phyloP scores from a whole-genome alignment of 2,797 vertebrate species.

The Lates japonicus region DNA sequence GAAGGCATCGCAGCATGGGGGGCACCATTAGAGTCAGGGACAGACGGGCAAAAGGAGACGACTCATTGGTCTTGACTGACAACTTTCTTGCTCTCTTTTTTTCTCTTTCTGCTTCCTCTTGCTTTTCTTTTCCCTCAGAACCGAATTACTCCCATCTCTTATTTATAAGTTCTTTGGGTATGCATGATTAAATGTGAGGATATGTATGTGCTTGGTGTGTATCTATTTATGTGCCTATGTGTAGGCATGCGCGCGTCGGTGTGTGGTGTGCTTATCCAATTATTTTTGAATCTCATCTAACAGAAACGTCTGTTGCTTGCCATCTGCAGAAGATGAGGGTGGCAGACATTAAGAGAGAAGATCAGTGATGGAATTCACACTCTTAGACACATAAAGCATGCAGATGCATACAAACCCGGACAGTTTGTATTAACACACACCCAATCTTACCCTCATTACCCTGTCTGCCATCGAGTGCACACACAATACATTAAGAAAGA shows the following conservation, averaged over 20 bases:
- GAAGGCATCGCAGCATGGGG: slow-evolving; percentile 78
- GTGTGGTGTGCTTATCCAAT: slow-evolving; percentile 77
- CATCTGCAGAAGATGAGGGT: slow-evolving; percentile 81
- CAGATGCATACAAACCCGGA: slow-evolving; percentile 13
- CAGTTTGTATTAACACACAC: slow-evolving; percentile 7
- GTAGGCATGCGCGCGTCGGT: slow-evolving; percentile 34
- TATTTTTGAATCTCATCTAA: slow-evolving; percentile 81
- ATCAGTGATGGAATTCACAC: slow-evolving; percentile 60
- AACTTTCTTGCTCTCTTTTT: slow-evolving; percentile 62
- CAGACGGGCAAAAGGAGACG: slow-evolving; percentile 74
- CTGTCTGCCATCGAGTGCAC: slow-evolving; percentile 15
- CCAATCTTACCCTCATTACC: slow-evolving; percentile 13
- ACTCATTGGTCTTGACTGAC: slow-evolving; percentile 80
- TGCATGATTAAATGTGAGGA: slow-evolving; percentile 51
- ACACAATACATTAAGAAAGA: slow-evolving; percentile 5
- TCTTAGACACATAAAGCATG: slow-evolving; percentile 21
- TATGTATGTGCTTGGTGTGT: slow-evolving; percentile 47
- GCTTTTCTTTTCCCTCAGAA: slow-evolving; percentile 15
- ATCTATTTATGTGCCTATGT: slow-evolving; percentile 50
- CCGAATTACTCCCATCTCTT: slow-evolving; percentile 42
- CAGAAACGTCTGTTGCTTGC: slow-evolving; percentile 80
- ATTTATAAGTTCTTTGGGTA: slow-evolving; percentile 56
- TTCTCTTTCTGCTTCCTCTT: slow-evolving; percentile 14
- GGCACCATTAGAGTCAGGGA: slow-evolving; percentile 78
- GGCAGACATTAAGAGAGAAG: slow-evolving; percentile 73